phyloP scores from a whole-genome alignment of 2,888 invertebrate species.

The Cataglyphis albicans region DNA sequence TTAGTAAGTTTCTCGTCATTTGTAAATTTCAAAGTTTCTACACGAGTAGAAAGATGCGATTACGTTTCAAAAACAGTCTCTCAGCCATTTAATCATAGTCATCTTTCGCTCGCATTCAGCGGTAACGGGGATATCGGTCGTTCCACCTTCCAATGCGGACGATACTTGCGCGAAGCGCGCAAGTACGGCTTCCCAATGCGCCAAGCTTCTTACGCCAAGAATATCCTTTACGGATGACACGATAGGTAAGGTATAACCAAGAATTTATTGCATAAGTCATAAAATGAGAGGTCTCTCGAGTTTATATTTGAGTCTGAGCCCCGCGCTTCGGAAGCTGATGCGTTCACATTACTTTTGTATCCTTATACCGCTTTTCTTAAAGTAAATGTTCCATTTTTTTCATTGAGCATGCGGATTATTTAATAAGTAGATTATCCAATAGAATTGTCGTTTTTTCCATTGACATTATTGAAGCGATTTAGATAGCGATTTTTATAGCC shows the following conservation, averaged over 20 bases:
- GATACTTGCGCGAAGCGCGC: slow-evolving; percentile 75
- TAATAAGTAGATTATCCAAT: background rate
- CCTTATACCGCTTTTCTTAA: background rate
- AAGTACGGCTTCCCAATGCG: slow-evolving; percentile 76
- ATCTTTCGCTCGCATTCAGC: slow-evolving; percentile 65
- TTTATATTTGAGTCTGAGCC: slow-evolving; percentile 23
- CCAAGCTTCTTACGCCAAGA: slow-evolving; percentile 82
- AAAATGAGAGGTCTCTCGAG: slow-evolving; percentile 4
- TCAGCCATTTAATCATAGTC: slow-evolving; percentile 44
- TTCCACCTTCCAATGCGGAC: slow-evolving; percentile 71
- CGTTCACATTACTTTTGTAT: slow-evolving; percentile 1
- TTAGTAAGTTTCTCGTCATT: background rate
- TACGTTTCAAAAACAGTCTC: background rate
- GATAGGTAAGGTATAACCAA: slow-evolving; percentile 77
- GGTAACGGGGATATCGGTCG: slow-evolving; percentile 73
- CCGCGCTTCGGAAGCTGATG: slow-evolving; percentile 13
- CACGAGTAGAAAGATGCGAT: background rate
- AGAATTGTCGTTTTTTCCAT: background rate
- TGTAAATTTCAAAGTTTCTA: background rate
- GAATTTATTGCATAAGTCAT: slow-evolving; percentile 46
- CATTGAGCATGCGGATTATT: slow-evolving; percentile 22
- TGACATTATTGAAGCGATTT: background rate
- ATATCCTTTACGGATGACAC: slow-evolving; percentile 85
- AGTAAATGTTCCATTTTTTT: slow-evolving; percentile 17
- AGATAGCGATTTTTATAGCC: background rate